phyloP scores from a whole-genome alignment of 1,140 invertebrate species.

The Pararge aegeria region DNA sequence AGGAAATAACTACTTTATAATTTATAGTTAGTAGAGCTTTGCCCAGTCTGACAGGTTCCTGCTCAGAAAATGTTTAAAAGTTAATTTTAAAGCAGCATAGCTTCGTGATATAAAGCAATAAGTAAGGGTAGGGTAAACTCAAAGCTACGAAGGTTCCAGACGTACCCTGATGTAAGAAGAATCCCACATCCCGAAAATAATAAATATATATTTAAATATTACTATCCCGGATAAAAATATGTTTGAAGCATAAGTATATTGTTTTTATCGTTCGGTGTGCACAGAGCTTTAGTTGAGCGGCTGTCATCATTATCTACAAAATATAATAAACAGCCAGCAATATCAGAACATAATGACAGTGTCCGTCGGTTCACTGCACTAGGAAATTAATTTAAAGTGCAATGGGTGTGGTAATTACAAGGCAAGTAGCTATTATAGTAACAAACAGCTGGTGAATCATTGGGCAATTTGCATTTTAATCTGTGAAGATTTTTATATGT shows the following conservation, averaged over 20 bases:
- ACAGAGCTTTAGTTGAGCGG: conserved; percentile 15
- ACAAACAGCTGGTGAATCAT: conserved; percentile 53
- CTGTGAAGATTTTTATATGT: conserved; percentile 3
- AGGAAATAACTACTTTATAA: neutral
- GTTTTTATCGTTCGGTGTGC: neutral
- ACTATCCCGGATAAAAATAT: neutral
- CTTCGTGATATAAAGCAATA: no score
- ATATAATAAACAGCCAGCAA: conserved; percentile 47
- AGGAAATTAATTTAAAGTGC: conserved; percentile 69
- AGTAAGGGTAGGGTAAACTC: no score
- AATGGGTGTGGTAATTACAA: conserved; percentile 59
- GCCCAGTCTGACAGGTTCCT: no score
- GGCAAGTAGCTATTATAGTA: conserved; percentile 56
- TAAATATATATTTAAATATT: no score
- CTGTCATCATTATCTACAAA: conserved; percentile 30
- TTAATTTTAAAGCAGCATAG: no score
- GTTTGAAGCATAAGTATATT: neutral
- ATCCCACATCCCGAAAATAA: no score
- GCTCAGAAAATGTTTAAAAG: no score
- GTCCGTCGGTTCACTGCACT: conserved; percentile 45
- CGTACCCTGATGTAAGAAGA: no score
- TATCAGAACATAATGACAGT: conserved; percentile 52
- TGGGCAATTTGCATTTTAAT: conserved; percentile 51
- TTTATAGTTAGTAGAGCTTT: neutral
- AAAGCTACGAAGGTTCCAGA: no score